Base-by-base conservation (phyloP, 2,888 invertebrate genomes). In the Dendrolimus houi region DNA sequence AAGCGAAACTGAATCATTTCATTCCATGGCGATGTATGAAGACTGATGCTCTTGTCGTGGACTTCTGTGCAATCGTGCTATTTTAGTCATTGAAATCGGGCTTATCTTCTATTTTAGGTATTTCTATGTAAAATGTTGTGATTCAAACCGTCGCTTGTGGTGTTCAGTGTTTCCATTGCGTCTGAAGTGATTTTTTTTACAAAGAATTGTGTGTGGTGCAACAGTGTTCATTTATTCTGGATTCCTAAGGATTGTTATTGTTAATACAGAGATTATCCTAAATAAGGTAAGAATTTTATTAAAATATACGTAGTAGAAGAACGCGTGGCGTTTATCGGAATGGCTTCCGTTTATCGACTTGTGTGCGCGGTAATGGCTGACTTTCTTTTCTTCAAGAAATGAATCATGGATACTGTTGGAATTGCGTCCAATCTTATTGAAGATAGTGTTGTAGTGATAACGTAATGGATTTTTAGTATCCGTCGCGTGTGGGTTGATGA, bases 351-450 rank as follows among this genome's bases (percentile, higher is more conserved):
- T 81, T 87, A 87, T 86, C 85, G 88, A 89, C 85, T 89, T 72
- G 86, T 83, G 85, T 88, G 89, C 87, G 89, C 86, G 83, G 77
- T 86, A 89, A 89, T 89, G 89, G 89, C 89, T 87, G 89, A 89
- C 89, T 83, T 83, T 84, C 83, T 83, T 80, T 73, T 74, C 74
- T 75, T 68, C 65, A 74, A 74, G 70, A 70, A 74, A 71, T 72
- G 70, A 69, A 64, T 68, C 72, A 67, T 69, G 62, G 67, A 68
- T 68, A 62, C 61, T 61, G 60, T 61, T 59, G 59, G 62, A 64
- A 67, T 68, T 64, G 56, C 62, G 59, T 55, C 65, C 62, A 59
- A 62, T 60, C 64, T 62, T 64, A 56, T 61, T 63, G 64, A 67
- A 62, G 55, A 57, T 59, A 54, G 57, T 62, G 62, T 68, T 57